Evolutionary conservation across 2,888 invertebrate species (phyloP), one percentile per base, ranked within the genome.

Genomic region (Morpho deidamia): DNA sequence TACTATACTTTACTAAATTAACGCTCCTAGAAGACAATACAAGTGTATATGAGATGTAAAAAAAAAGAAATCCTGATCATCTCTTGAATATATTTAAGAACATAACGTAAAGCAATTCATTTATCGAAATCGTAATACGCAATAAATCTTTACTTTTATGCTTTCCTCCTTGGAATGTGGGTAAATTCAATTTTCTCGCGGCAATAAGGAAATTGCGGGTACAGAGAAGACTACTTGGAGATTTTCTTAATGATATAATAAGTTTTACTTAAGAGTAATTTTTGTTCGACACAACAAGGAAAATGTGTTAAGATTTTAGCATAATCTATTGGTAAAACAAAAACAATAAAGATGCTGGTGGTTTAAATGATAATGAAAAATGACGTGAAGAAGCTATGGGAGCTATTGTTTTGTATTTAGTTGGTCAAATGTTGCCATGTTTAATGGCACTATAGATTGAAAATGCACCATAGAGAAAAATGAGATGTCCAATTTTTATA

Each of bases 151-250:
- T 47, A 57, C 51, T 56, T 53, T 53, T 45, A 55, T 46, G 50
- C 44, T 46, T 51, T 51, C 48, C 47, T 51, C 55, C 48, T 45
- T 55, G 47, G 48, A 51, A 51, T 57, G 44, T 50, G 42, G 51
- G 46, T 12, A 52, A 57, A 60, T 60, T 59, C 50, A 57, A 59
- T 59, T 59, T 59, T 57, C 51, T 54, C 45, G 46, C 44, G 45
- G 51, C 49, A 55, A 51, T 49, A 55, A 58, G 53, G 51, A 60
- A 53, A 58, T 56, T 58, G 55, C 23, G 48, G 39, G 37, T 51
- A 47, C 14, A 39, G 11, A 38, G 53, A 44, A 33, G 37, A 33
- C 44, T 53, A 44, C 53, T 51, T 43, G 33, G 51, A 44, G 39
- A 34, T 49, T 39, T 48, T 42, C 37, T 50, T 55, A 50, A 55